phyloP scores from a whole-genome alignment of 2,113 vertebrate species.

The Paraplagusia blochii region DNA sequence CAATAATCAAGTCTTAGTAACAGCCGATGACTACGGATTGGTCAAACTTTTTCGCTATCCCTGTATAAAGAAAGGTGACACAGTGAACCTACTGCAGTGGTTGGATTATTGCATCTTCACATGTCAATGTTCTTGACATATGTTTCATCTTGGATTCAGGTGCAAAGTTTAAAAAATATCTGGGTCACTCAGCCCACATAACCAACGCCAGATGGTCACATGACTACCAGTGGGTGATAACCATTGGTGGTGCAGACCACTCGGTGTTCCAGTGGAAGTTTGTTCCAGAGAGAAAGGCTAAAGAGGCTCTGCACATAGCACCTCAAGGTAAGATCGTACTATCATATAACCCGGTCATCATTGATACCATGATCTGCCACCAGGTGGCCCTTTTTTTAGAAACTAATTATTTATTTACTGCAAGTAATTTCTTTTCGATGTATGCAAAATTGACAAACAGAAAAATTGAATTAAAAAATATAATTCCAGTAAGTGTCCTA shows the following conservation, averaged over 20 bases:
- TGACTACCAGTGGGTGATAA: conserved; percentile 97
- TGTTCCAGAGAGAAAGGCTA: conserved; percentile 91
- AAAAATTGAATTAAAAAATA: too few species aligned
- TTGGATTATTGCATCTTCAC: neutral
- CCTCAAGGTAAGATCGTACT: conserved; percentile 81
- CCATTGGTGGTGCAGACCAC: conserved; percentile 96
- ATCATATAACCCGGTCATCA: too few species aligned
- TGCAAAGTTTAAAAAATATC: conserved; percentile 96
- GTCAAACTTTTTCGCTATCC: conserved; percentile 96
- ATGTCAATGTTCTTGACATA: neutral
- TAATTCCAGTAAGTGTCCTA: too few species aligned
- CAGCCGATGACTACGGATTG: conserved; percentile 95
- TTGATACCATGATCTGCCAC: too few species aligned
- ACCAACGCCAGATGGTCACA: conserved; percentile 97
- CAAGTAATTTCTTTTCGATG: too few species aligned
- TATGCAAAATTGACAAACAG: too few species aligned
- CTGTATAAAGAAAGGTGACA: conserved; percentile 90
- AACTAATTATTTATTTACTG: too few species aligned
- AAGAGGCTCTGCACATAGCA: conserved; percentile 91
- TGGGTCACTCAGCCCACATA: conserved; percentile 96
- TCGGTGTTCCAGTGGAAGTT: conserved; percentile 99
- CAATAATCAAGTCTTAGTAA: conserved; percentile 92
- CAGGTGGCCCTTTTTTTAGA: too few species aligned
- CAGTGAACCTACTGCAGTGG: neutral
- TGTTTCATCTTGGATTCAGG: conserved; percentile 75